phyloP scores from a whole-genome alignment of 2,888 invertebrate species.

The Panzeria rudis region DNA sequence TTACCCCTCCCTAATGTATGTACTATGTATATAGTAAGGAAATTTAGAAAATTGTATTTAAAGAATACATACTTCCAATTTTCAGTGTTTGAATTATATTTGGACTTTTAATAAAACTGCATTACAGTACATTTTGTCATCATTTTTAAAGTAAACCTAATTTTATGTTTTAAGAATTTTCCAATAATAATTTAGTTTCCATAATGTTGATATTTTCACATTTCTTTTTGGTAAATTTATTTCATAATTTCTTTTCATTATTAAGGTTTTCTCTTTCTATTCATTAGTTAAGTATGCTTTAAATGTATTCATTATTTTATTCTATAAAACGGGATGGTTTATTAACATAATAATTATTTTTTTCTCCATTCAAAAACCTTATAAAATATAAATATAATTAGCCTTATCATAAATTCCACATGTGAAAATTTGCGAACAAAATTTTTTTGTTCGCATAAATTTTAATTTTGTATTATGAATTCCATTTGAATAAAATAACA shows the following conservation, averaged over 20 bases:
- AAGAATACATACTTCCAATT: not conserved
- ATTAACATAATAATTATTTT: not conserved
- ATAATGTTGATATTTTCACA: not conserved
- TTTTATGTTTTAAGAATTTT: not conserved
- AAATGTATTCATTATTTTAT: constrained; percentile 16
- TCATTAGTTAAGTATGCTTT: not conserved
- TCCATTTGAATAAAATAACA: too few species aligned
- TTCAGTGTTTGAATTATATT: not conserved
- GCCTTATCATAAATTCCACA: too few species aligned
- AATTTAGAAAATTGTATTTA: constrained; percentile 14
- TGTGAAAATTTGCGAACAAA: too few species aligned
- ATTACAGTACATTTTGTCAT: not conserved
- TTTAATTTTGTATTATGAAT: too few species aligned
- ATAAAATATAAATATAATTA: constrained; percentile 6
- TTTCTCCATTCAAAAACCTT: constrained; percentile 23
- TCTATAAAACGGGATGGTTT: constrained; percentile 5
- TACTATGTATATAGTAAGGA: too few species aligned
- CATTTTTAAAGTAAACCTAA: not conserved
- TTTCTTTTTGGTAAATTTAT: constrained; percentile 19
- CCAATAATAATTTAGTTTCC: not conserved
- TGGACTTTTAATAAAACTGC: not conserved
- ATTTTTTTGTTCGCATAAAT: too few species aligned
- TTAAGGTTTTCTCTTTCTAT: constrained; percentile 19
- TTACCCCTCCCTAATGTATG: too few species aligned
- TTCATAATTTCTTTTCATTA: constrained; percentile 18